Percentiles rank a stretch among this genome's conserved stretches.
Evolutionary conservation across 2,888 invertebrate genomes (phyloP).

Genomic region (Leptopilina syphax): DNA sequence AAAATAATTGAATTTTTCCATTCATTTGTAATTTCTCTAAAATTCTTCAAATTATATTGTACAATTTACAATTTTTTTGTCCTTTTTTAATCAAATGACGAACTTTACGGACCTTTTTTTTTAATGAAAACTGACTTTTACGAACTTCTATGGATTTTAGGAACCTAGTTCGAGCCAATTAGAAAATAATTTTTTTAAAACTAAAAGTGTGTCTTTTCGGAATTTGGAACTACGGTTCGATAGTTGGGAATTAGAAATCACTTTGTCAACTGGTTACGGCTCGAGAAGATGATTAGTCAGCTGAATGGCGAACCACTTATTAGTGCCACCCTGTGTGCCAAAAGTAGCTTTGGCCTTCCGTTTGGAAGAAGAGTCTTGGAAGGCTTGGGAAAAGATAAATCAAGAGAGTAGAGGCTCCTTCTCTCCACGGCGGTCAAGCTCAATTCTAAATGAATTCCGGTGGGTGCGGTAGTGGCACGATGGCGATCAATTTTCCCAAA

Average conservation of each 20-base stretch:
- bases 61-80: too few species aligned
- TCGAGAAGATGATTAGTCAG: slow-evolving; percentile 20
- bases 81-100: too few species aligned
- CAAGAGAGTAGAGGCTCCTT: background rate
- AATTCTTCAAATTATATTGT: too few species aligned
- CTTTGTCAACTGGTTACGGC: slow-evolving; percentile 28
- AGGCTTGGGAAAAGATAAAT: slow-evolving; percentile 13
- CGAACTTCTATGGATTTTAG: too few species aligned
- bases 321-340: slow-evolving; percentile 27
- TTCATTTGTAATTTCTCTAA: too few species aligned
- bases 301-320: slow-evolving; percentile 10
- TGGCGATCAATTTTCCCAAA: slow-evolving; percentile 32
- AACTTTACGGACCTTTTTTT: too few species aligned
- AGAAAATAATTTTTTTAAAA: too few species aligned
- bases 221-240: background rate
- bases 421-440: slow-evolving; percentile 6
- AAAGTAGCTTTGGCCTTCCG: slow-evolving; percentile 6
- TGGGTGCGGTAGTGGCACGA: background rate
- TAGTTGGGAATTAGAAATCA: slow-evolving; percentile 13
- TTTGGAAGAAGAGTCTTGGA: background rate
- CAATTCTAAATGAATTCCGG: slow-evolving; percentile 29
- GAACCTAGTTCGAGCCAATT: too few species aligned
- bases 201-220: too few species aligned
- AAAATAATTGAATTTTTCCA: too few species aligned
- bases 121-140: too few species aligned